Evolutionary conservation across 2,797 vertebrate species (phyloP).

Genomic region (Lycodopsis pacificus): DNA sequence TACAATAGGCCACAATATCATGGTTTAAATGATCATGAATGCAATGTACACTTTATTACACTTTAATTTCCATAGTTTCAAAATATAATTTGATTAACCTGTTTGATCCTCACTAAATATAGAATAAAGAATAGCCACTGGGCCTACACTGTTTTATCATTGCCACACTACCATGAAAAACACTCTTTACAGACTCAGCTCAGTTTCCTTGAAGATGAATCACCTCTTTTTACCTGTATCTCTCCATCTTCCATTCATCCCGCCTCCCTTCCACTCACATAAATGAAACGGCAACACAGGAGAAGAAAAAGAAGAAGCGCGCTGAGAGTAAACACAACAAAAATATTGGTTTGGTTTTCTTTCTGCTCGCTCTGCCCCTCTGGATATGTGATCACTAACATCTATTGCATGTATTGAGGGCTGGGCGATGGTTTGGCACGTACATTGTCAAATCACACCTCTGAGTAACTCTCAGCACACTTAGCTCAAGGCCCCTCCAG

Average conservation of each 20-base stretch:
- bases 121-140: conserved; percentile 33
- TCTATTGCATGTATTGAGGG: conserved; percentile 69
- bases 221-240: conserved; percentile 65
- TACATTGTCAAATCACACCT: conserved; percentile 81
- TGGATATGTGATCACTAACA: conserved; percentile 72
- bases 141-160: conserved; percentile 31
- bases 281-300: conserved; percentile 62
- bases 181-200: conserved; percentile 23
- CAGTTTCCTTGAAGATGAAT: conserved; percentile 76
- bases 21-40: not conserved
- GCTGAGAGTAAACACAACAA: conserved; percentile 63
- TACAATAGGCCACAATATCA: not conserved
- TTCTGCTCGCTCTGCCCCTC: conserved; percentile 62
- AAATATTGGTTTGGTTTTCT: conserved; percentile 71
- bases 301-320: conserved; percentile 49
- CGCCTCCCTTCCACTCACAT: conserved; percentile 59
- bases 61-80: not conserved
- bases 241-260: conserved; percentile 50
- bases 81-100: conserved; percentile 2
- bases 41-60: not conserved
- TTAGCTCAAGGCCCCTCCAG: conserved; percentile 77
- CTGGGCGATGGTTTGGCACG: conserved; percentile 71
- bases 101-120: not conserved
- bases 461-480: conserved; percentile 74
- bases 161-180: conserved; percentile 16